Evolutionary conservation across 1,140 invertebrate genomes (phyloP), one percentile per base, ranked within the genome.

Genomic region (Lordiphosa stackelbergi): DNA sequence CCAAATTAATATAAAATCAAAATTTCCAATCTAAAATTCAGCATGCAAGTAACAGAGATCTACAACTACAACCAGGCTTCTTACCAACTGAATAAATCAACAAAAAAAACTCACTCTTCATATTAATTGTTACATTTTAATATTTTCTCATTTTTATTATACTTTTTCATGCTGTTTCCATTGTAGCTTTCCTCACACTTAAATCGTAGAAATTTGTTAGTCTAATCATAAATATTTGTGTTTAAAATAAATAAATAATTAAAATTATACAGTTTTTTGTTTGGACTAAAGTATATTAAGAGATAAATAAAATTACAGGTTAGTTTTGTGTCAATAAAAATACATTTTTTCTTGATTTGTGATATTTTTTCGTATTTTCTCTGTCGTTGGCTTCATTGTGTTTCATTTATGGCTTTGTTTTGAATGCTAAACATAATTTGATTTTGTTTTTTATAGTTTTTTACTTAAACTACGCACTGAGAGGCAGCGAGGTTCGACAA

Each of bases 401-500:
- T 64, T 28, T 53, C 11, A 38, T 68, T 59, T 61, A 61, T 66
- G 53, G 49, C 53, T 43, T 31, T 34, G 19, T 16, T 28, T 24
- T 42, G 40, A 52, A 13, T 6, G 19, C 11, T 46, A 53, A 56
- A 28, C 47, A 35, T 45, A 34, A 55, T 57, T 62, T 19, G 19
- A 19, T 19, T 31, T 47, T 54, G 37, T 57, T 63, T 45, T 54
- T 38, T 60, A 55, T 56, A 73, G 61, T 53, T 38, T 47, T 45
- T 45, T 22, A 31, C 69, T 79, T 66, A 79, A 51, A 60, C 34
- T 81, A 81, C 31, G 59, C 73, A 83, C 83, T 86, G 84, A 86
- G 84, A 85, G 72, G 69, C 83, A 86, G 84, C 85, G 85, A 86
- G 85, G 84, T 85, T 86, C 69, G 60, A 65, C 52, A 69, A 59